Base-by-base conservation (phyloP, 2,888 invertebrate species). In the Trisateles emortualis region DNA sequence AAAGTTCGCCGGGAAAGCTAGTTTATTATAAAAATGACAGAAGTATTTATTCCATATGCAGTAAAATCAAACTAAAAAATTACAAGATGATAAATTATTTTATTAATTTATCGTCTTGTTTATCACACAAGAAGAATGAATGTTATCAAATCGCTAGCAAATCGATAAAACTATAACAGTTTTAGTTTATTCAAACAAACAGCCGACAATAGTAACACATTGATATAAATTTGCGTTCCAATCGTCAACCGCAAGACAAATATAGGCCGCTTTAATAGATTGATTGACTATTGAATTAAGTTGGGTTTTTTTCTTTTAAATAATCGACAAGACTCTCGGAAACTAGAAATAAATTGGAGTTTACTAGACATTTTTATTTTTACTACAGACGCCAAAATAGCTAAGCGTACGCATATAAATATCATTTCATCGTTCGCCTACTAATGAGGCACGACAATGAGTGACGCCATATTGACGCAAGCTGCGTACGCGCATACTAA, bases 401-500 rank as follows among this genome's bases (percentile, higher is more conserved):
- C 58, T 62, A 49, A 56, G 46, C 56, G 57, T 70, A 41, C 46
- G 53, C 52, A 59, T 60, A 58, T 36, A 14, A 44, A 62, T 64
- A 64, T 56, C 43, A 54, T 42, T 29, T 16, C 56, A 39, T 51
- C 45, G 45, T 10, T 51, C 35, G 71, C 71, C 16, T 73, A 59
- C 56, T 65, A 65, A 73, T 73, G 70, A 63, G 48, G 43, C 39
- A 38, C 19, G 50, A 64, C 67, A 61, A 69, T 67, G 54, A 67
- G 54, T 54, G 61, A 58, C 52, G 52, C 48, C 57, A 57, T 26
- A 14, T 22, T 69, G 62, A 62, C 64, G 60, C 57, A 70, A 60
- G 26, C 44, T 44, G 58, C 56, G 49, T 43, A 57, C 51, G 52
- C 63, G 59, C 72, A 68, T 74, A 57, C 54, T 22, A 53, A 72